phyloP scores from a whole-genome alignment of 2,797 vertebrate genomes.

The Tympanoctomys barrerae region DNA sequence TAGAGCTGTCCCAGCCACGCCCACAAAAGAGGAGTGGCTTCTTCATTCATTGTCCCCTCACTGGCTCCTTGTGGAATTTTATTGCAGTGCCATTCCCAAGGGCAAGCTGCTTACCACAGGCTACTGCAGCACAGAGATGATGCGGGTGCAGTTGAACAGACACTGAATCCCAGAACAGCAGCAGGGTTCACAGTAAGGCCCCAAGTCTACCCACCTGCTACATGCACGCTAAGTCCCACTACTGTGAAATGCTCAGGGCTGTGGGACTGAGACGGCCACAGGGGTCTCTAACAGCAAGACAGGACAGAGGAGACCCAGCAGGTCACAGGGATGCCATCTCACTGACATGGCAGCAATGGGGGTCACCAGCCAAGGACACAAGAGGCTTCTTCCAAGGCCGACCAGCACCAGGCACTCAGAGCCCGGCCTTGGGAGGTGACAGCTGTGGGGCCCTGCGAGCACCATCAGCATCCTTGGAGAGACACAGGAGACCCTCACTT shows the following conservation, averaged over 20 bases:
- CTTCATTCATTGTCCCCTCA: not conserved
- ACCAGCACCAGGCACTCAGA: not conserved
- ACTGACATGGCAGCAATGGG: no score
- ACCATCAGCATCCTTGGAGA: not conserved
- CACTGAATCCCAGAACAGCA: slow-evolving; percentile 19
- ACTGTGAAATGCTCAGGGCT: not conserved
- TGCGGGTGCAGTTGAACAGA: not conserved
- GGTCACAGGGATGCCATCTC: not conserved
- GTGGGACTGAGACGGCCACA: not conserved
- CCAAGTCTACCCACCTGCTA: not conserved
- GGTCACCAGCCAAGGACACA: not conserved
- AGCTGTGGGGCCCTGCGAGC: not conserved
- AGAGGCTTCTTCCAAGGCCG: not conserved
- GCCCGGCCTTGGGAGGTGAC: not conserved
- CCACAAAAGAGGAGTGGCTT: not conserved
- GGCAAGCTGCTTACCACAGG: not conserved
- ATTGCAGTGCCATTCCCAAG: not conserved
- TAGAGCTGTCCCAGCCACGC: not conserved
- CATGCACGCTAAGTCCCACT: not conserved
- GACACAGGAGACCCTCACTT: no score
- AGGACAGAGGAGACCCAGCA: not conserved
- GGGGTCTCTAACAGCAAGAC: not conserved
- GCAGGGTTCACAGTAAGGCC: not conserved
- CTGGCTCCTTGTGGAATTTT: not conserved
- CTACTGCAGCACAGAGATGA: not conserved